A percentile compares a stretch with the other conserved stretches of the same genome.
These are phyloP conservation scores for Micronisus gabar DNA, from an alignment of 2,113 vertebrate genomes.

Conservation along the genomic window DNA sequence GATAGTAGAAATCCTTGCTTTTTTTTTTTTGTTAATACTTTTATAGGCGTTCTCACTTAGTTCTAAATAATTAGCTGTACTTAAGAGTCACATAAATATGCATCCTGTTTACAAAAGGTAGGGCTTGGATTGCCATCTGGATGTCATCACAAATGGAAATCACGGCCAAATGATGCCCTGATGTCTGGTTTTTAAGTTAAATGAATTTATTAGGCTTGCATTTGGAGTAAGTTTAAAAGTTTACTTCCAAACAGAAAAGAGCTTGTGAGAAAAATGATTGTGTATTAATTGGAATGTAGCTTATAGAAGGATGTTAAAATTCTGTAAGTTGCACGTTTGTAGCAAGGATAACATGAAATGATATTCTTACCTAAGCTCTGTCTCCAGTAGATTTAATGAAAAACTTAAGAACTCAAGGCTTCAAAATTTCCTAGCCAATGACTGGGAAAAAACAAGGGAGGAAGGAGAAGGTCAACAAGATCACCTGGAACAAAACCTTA, in stretches of 20 bases:
- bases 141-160: not conserved
- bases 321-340: not conserved
- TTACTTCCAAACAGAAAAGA: not conserved
- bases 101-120: not conserved
- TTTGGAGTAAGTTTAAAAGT: not conserved
- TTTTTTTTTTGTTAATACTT: not conserved
- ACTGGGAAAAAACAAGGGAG: not conserved
- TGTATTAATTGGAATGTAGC: not conserved
- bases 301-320: not conserved
- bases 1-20: not conserved
- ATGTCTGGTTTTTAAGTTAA: not conserved
- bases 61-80: not conserved
- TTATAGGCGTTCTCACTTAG: not conserved
- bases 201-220: not conserved
- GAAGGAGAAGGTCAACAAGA: not conserved
- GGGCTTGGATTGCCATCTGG: not conserved
- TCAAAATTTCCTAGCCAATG: not conserved
- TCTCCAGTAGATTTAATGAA: not conserved
- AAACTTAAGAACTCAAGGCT: not conserved
- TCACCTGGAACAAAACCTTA: not conserved
- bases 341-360: accelerated
- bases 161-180: not conserved
- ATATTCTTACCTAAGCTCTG: not conserved
- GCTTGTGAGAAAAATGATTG: not conserved
- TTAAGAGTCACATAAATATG: not conserved